Percentiles rank a stretch among this genome's conserved stretches.
Conservation (phyloP, 2,888 invertebrate genomes). For the Eilema sororculum region DNA sequence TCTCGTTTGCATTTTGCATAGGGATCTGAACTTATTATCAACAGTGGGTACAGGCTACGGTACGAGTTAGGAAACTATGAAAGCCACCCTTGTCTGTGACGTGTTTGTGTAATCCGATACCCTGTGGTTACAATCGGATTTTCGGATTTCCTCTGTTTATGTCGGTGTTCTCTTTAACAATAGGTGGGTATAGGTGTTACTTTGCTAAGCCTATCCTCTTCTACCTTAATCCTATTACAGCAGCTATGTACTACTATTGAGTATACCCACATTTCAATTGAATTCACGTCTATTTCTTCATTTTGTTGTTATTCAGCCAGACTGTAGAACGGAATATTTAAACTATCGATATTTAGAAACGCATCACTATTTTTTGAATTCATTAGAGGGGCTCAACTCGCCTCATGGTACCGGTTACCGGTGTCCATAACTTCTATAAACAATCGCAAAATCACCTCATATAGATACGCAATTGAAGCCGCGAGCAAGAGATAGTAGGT, state of each 20-base stretch:
- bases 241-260: not conserved
- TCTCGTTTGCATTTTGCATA: not conserved
- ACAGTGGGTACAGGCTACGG: not conserved
- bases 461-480: too few species aligned
- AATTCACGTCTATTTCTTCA: not conserved
- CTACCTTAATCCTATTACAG: constrained; percentile 6
- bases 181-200: constrained; percentile 16
- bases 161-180: not conserved
- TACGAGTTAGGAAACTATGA: not conserved
- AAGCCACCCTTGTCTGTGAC: not conserved
- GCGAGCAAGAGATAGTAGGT: not conserved
- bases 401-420: not conserved
- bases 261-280: not conserved
- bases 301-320: too few species aligned
- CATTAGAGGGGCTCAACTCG: not conserved
- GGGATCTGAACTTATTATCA: not conserved
- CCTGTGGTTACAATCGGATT: constrained; percentile 25
- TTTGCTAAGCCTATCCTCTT: constrained; percentile 17
- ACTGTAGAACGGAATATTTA: too few species aligned
- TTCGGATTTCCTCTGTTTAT: constrained; percentile 14
- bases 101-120: constrained; percentile 14
- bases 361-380: not conserved
- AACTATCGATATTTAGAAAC: too few species aligned
- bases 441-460: not conserved
- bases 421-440: not conserved